Conservation (phyloP, 2,888 invertebrate genomes). For the Phymatocera aterrima region DNA sequence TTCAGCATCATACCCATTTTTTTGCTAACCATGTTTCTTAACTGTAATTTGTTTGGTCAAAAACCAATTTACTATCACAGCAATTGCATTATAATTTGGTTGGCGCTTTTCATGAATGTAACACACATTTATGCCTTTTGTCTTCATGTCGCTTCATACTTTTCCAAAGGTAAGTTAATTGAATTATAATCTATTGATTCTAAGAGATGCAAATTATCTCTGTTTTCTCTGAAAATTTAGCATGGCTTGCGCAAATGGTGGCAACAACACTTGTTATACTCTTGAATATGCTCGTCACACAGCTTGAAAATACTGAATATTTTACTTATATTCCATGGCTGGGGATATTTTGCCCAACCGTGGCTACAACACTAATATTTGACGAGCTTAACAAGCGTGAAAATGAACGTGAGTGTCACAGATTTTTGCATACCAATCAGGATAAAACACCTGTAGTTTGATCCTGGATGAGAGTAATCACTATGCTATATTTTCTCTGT, state of each 20-base stretch:
- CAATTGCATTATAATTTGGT: conserved; percentile 67
- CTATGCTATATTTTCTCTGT: neutral
- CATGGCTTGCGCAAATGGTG: conserved; percentile 31
- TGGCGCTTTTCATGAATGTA: conserved; percentile 63
- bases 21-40: conserved; percentile 64
- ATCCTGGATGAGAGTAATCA: too few relatives aligned
- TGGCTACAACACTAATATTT: conserved; percentile 62
- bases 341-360: conserved; percentile 69
- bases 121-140: conserved; percentile 67
- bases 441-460: neutral
- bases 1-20: conserved; percentile 64
- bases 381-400: conserved; percentile 69
- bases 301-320: neutral
- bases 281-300: neutral
- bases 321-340: conserved; percentile 54
- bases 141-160: conserved; percentile 69
- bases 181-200: conserved; percentile 15
- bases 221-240: conserved; percentile 6
- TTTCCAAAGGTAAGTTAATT: conserved; percentile 67
- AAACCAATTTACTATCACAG: conserved; percentile 66
- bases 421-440: neutral
- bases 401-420: conserved; percentile 61
- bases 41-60: conserved; percentile 61
- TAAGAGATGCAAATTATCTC: neutral
- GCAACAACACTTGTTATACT: neutral